Base-by-base conservation (phyloP, 2,888 invertebrate species). In the Nymphalis polychloros region DNA sequence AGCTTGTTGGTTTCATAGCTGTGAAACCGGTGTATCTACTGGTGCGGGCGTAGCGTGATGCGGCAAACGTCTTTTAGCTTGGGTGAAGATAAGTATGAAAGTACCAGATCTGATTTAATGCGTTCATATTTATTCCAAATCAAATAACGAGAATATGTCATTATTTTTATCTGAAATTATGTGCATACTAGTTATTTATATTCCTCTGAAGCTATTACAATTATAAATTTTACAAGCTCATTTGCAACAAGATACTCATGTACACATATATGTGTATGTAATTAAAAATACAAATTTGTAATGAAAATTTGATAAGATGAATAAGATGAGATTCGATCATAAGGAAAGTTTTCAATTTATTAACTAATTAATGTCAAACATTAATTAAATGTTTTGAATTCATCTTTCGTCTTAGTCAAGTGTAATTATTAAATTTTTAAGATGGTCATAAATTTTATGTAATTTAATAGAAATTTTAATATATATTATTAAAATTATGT, bases 11-110 rank as follows among this genome's bases (percentile, higher is more conserved):
- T 83, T 82, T 57, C 49, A 82, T 83, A 78, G 82, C 79, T 76
- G 76, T 79, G 79, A 77, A 79, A 84, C 83, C 81, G 82, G 84
- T 80, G 82, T 31, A 31, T 69, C 72, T 71, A 81, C 78, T 77
- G 80, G 79, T 80, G 78, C 79, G 78, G 80, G 79, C 80, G 78
- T 74, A 77, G 76, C 83, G 79, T 90, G 90, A 89, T 85, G 81
- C 82, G 82, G 89, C 88, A 81, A 81, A 83, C 85, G 83, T 77
- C 74, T 76, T 71, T 75, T 68, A 64, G 72, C 69, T 68, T 49
- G 73, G 77, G 78, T 72, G 49, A 35, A 78, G 76, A 70, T 55
- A 55, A 31, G 55, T 55, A 55, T 55, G 55, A 55, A 55, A n/a
- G 31, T 35, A 55, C n/a, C 17, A 55, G 17, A 35, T 31, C 55